Evolutionary conservation across 2,797 vertebrate genomes (phyloP), one percentile per base, ranked within the genome.

Genomic region (Ispidina picta): DNA sequence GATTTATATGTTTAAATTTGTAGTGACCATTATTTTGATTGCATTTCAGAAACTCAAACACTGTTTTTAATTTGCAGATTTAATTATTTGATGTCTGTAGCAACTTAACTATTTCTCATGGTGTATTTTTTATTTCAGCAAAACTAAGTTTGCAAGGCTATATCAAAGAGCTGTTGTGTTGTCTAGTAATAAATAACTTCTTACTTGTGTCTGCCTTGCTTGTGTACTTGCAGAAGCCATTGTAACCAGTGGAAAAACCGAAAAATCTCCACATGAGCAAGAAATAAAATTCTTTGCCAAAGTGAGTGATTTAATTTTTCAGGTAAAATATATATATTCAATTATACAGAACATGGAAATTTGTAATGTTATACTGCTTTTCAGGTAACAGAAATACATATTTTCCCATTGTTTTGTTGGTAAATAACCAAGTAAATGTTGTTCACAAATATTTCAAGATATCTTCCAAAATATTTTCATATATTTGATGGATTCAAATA

Each of bases 201-300:
- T 89, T 54, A 81, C 52, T 94, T 33, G 15, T 76, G 7, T 65
- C 48, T 84, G 25, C 66, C 46, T 94, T 56, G 33, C 49, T 89
- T 88, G 16, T 97, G 37, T 97, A 59, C 69, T 95, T 97, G 33
- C 95, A 99, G 99, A 99, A 98, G 98, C 98, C 87, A 99, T 99
- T 98, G 98, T 99, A 76, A 98, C 98, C 76, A 99, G 98, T 88
- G 99, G 99, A 39, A 99, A 99, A 98, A 98, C 98, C 9, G 99
- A 99, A 95, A 97, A 98, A 79, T 99, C 99, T 39, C 99, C 99
- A 86, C 99, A 99, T 83, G 99, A 99, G 73, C 99, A 99, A 83
- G 99, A 99, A 97, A 99, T 99, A 97, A 99, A 99, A 97, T 99
- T 99, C 96, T 99, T 99, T 97, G 99, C 99, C 93, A 99, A 99